Conservation (phyloP, 2,797 vertebrate genomes). For the Pterois miles region DNA sequence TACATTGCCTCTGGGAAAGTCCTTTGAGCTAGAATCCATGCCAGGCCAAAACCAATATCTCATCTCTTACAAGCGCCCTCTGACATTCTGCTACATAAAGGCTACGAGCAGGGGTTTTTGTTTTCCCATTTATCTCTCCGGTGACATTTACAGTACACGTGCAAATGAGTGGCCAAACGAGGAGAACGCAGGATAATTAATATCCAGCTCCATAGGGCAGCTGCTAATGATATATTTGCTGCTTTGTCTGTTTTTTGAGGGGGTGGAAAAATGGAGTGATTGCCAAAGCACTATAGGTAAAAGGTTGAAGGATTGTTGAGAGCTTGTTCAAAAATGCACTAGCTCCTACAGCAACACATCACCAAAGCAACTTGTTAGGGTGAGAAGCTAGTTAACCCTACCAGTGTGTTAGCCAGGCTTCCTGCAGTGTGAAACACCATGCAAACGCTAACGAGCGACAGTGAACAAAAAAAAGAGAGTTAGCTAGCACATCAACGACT, state of each 20-base stretch:
- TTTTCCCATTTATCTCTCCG: constrained; percentile 79
- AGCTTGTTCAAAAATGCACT: constrained; percentile 8
- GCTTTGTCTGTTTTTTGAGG: constrained; percentile 68
- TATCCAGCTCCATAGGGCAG: constrained; percentile 71
- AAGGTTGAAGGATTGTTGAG: constrained; percentile 32
- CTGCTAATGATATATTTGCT: constrained; percentile 76
- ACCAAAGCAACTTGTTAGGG: not conserved
- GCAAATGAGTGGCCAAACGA: constrained; percentile 81
- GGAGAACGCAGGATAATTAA: constrained; percentile 79
- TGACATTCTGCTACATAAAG: constrained; percentile 79
- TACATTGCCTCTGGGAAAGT: constrained; percentile 56
- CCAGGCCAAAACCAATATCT: constrained; percentile 79
- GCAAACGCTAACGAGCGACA: not conserved
- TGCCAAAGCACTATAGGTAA: constrained; percentile 45
- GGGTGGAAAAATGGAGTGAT: constrained; percentile 40
- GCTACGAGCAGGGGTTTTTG: constrained; percentile 74
- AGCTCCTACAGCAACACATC: not conserved
- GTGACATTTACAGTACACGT: constrained; percentile 83
- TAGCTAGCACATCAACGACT: not conserved
- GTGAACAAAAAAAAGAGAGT: not conserved
- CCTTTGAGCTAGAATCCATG: constrained; percentile 67
- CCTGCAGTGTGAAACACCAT: not conserved
- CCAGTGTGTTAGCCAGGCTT: not conserved
- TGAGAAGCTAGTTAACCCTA: not conserved
- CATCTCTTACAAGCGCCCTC: constrained; percentile 76